phyloP scores from a whole-genome alignment of 2,113 vertebrate genomes.

The Cololabis saira region DNA sequence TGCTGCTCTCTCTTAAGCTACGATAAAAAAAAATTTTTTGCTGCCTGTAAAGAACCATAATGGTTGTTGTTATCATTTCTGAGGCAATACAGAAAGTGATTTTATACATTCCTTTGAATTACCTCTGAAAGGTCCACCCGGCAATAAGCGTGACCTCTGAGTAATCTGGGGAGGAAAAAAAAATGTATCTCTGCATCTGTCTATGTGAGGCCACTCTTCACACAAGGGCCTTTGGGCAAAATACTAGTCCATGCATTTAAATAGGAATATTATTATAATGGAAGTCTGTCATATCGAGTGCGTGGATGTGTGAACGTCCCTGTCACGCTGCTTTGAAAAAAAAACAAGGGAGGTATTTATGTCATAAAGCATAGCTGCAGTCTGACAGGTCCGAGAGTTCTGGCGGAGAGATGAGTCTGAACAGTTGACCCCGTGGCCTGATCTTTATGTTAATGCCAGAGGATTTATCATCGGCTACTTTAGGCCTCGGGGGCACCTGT shows the following conservation, averaged over 20 bases:
- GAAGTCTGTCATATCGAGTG: slow-evolving; percentile 69
- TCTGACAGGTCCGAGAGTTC: slow-evolving; percentile 61
- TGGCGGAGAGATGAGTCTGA: slow-evolving; percentile 57
- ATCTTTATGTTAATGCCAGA: slow-evolving; percentile 61
- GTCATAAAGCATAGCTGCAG: slow-evolving; percentile 70
- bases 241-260: slow-evolving; percentile 96
- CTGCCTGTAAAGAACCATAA: slow-evolving; percentile 8
- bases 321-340: slow-evolving; percentile 19
- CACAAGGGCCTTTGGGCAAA: slow-evolving; percentile 85
- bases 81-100: neutral
- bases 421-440: slow-evolving; percentile 64
- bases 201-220: slow-evolving; percentile 44
- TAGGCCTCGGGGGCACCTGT: slow-evolving; percentile 37
- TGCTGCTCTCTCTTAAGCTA: neutral
- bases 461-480: slow-evolving; percentile 59
- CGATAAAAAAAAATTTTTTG: neutral
- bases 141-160: slow-evolving; percentile 37
- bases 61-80: slow-evolving; percentile 10
- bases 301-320: slow-evolving; percentile 23
- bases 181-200: slow-evolving; percentile 52
- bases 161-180: slow-evolving; percentile 23
- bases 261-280: slow-evolving; percentile 97
- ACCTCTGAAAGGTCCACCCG: slow-evolving; percentile 27
- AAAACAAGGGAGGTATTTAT: slow-evolving; percentile 31
- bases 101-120: slow-evolving; percentile 41